A percentile compares a stretch with the other conserved stretches of the same genome.
phyloP scores from a whole-genome alignment of 1,140 invertebrate genomes.

The Sarcophaga peregrina region DNA sequence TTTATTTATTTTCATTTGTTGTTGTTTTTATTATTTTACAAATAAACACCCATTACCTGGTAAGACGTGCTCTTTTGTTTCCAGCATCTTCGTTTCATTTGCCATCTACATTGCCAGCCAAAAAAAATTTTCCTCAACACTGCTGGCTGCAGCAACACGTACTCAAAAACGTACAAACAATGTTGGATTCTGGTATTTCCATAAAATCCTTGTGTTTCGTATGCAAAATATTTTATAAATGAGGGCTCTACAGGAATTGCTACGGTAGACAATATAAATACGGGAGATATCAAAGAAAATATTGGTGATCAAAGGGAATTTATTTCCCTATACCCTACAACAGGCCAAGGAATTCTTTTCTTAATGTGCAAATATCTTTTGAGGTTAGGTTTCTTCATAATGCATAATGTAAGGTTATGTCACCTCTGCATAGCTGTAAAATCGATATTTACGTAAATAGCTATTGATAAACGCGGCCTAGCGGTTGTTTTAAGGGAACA shows the following conservation, averaged over 20 bases:
- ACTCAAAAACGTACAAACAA: not conserved
- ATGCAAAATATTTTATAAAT: constrained; percentile 39
- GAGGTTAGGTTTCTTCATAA: no score
- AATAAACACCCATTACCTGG: constrained; percentile 40
- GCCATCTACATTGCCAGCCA: not conserved
- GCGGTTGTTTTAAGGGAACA: no score
- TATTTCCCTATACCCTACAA: no score
- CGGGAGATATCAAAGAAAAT: no score
- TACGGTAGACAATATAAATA: not conserved
- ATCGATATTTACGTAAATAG: no score
- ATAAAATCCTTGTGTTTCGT: constrained; percentile 34
- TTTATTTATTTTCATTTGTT: constrained; percentile 3
- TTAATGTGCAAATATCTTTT: no score
- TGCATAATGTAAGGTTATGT: no score
- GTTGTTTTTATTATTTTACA: not conserved
- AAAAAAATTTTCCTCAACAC: not conserved
- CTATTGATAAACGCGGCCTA: no score
- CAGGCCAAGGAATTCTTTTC: no score
- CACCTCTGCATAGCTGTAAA: no score
- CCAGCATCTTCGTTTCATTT: constrained; percentile 3
- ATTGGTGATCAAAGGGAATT: no score
- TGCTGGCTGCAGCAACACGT: not conserved
- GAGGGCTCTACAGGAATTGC: not conserved
- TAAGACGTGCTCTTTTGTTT: constrained; percentile 34
- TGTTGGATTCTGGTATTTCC: not conserved